Evolutionary conservation across 2,113 vertebrate genomes (phyloP).

Genomic region (Onychorhynchus coronatus): DNA sequence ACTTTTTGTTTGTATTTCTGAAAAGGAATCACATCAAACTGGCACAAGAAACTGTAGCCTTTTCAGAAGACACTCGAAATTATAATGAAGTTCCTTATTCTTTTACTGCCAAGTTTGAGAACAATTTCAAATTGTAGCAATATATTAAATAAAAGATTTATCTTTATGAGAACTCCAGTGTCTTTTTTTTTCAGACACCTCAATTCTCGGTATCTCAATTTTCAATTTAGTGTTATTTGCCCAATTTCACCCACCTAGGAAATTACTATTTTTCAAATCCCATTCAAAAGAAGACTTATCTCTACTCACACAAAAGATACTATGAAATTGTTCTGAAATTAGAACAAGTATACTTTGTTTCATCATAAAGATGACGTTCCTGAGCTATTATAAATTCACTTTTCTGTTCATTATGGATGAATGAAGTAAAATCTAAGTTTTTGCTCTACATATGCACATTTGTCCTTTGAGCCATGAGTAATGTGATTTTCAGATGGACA

Average conservation of each 20-base stretch:
- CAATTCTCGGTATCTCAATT: background rate
- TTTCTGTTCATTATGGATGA: background rate
- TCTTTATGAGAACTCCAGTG: background rate
- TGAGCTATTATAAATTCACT: background rate
- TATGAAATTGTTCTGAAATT: background rate
- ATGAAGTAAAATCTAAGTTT: background rate
- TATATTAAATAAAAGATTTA: background rate
- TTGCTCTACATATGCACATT: background rate
- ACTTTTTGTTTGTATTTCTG: background rate
- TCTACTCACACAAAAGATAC: background rate
- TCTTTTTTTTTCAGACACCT: background rate
- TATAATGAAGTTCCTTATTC: background rate
- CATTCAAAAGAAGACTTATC: background rate
- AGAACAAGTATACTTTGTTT: background rate
- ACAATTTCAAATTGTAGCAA: background rate
- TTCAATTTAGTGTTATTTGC: background rate
- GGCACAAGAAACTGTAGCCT: background rate
- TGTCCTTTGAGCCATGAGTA: background rate
- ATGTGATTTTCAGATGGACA: background rate
- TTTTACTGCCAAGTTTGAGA: background rate
- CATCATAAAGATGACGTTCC: background rate
- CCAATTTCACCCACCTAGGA: background rate
- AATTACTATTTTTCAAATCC: background rate
- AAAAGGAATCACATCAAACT: background rate
- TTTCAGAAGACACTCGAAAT: background rate